phyloP scores from a whole-genome alignment of 2,888 invertebrate genomes.

The Acholoe squamosa region DNA sequence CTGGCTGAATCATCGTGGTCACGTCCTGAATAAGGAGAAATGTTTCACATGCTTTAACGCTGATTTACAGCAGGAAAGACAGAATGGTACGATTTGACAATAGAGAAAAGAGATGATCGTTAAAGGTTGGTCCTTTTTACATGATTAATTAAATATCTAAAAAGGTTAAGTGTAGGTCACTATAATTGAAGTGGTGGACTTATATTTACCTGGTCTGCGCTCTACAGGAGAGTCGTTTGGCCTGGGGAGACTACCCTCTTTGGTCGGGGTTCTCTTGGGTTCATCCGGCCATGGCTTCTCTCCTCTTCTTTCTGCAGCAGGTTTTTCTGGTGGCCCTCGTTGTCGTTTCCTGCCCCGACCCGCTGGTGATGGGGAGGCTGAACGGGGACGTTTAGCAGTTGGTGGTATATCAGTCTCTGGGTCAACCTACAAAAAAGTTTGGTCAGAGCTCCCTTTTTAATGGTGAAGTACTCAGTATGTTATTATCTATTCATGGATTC shows the following conservation, averaged over 20 bases:
- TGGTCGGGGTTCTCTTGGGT: slow-evolving; percentile 16
- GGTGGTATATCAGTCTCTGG: background rate
- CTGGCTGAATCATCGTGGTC: slow-evolving; percentile 18
- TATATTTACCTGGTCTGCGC: background rate
- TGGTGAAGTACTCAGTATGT: too few species aligned
- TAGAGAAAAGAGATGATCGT: too few species aligned
- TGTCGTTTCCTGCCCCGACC: slow-evolving; percentile 39
- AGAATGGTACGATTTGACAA: too few species aligned
- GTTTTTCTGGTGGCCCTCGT: slow-evolving; percentile 21
- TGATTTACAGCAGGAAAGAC: too few species aligned
- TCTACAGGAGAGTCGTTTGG: slow-evolving; percentile 19
- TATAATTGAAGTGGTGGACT: too few species aligned
- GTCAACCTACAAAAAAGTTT: background rate
- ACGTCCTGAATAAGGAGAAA: background rate
- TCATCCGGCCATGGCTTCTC: slow-evolving; percentile 45
- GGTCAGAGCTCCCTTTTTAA: too few species aligned
- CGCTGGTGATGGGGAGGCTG: slow-evolving; percentile 26
- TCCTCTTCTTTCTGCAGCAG: slow-evolving; percentile 40
- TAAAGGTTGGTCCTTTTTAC: too few species aligned
- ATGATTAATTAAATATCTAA: too few species aligned
- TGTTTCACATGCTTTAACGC: too few species aligned
- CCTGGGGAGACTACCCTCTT: background rate
- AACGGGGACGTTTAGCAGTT: background rate
- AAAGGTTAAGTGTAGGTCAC: too few species aligned
- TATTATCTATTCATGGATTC: too few species aligned